Percentiles rank a stretch among this genome's conserved stretches.
Evolutionary conservation across 2,888 invertebrate genomes (phyloP).

Genomic region (Drosophila meridionalis): DNA sequence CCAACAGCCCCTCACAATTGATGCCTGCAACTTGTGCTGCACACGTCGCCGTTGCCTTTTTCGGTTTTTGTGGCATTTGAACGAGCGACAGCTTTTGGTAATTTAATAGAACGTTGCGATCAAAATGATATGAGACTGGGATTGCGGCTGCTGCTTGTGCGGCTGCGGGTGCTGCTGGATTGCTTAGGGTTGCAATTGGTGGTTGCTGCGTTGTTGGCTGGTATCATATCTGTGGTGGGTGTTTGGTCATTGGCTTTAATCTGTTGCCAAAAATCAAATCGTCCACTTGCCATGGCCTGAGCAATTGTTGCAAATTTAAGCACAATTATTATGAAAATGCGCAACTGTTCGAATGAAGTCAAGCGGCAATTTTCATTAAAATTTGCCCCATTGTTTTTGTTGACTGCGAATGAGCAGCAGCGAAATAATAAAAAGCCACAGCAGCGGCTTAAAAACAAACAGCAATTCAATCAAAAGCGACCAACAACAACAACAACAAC

Average conservation of each 20-base stretch:
- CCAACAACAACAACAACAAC: slow-evolving; percentile 35
- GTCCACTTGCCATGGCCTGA: slow-evolving; percentile 61
- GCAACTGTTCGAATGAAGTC: slow-evolving; percentile 69
- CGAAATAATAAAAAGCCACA: slow-evolving; percentile 71
- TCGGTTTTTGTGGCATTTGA: slow-evolving; percentile 58
- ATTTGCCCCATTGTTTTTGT: slow-evolving; percentile 74
- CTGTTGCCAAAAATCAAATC: slow-evolving; percentile 60
- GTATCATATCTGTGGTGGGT: slow-evolving; percentile 19
- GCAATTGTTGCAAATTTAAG: slow-evolving; percentile 77
- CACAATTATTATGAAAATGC: slow-evolving; percentile 72
- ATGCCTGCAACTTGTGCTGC: slow-evolving; percentile 47
- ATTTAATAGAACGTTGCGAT: slow-evolving; percentile 80
- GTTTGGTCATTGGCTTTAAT: slow-evolving; percentile 62
- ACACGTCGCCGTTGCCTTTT: slow-evolving; percentile 59
- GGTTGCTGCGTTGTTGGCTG: slow-evolving; percentile 62
- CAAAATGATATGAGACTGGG: slow-evolving; percentile 59
- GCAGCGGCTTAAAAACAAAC: slow-evolving; percentile 71
- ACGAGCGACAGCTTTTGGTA: slow-evolving; percentile 74
- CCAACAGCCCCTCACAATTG: slow-evolving; percentile 37
- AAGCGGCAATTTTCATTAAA: slow-evolving; percentile 83
- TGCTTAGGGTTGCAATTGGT: slow-evolving; percentile 58
- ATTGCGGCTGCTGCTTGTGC: slow-evolving; percentile 30
- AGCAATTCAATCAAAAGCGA: slow-evolving; percentile 79
- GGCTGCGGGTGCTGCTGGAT: slow-evolving; percentile 38
- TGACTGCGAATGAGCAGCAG: slow-evolving; percentile 78